Base-by-base conservation (phyloP, 2,113 vertebrate genomes). In the Eretmochelys imbricata region DNA sequence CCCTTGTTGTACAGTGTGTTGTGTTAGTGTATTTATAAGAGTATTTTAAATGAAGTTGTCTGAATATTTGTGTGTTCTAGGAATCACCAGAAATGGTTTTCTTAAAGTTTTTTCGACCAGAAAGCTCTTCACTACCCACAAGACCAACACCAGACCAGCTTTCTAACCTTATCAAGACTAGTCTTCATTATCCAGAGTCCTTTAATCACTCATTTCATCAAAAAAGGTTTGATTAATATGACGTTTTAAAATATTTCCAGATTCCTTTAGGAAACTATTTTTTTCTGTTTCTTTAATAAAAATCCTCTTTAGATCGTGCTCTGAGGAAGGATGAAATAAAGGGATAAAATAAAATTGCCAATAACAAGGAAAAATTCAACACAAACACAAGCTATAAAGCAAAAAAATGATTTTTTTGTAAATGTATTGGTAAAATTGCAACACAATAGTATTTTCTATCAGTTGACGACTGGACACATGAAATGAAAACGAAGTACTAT, bases 121-220 rank as follows among this genome's bases (percentile, higher is more conserved):
- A 99, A 93, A 97, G 97, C 53, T 98, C 99, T 86, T 95, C 98
- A 31, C 98, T 98, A 96, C 96, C 98, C 31, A 90, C 96, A 89
- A 98, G 96, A 90, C 99, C 99, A 54, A 98, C 99, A 8, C 90
- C 98, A 91, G 99, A 99, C 53, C 99, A 99, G 92, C 98, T 99
- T 94, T 99, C 99, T 91, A 99, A 98, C 94, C 99, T 99, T 84
- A 99, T 99, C 96, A 99, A 99, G 97, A 99, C 98, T 49, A 99
- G 99, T 95, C 98, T 99, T 96, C 99, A 99, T 97, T 99, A 99
- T 97, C 99, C 99, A 27, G 99, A 99, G 92, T 99, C 98, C 76
- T 99, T 98, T 97, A 98, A 95, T 96, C 99, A 99, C 89, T 98
- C 98, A 5, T 99, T 99, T 97, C 93, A 98, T 96, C 98, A 98